These are phyloP conservation scores for Pinna nobilis DNA, from an alignment of 1,140 invertebrate species.

Conservation along the genomic window DNA sequence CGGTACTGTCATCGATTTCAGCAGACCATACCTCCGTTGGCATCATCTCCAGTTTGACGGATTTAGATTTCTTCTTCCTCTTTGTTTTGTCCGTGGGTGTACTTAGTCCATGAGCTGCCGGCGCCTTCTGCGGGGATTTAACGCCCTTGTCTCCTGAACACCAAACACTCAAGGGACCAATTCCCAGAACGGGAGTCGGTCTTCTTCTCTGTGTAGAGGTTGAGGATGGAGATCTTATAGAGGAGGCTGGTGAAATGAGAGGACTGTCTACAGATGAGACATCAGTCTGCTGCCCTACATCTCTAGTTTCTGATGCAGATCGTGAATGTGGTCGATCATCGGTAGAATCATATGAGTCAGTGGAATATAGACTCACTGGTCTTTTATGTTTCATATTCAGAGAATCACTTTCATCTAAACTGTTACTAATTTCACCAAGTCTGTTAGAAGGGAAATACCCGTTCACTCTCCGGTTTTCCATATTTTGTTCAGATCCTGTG, in stretches of 20 bases:
- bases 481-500: no score
- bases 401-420: not conserved
- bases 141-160: constrained; percentile 53
- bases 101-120: constrained; percentile 36
- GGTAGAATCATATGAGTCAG: constrained; percentile 14
- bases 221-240: constrained; percentile 1
- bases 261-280: constrained; percentile 16
- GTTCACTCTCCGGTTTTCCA: not conserved
- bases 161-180: constrained; percentile 58
- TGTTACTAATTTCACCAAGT: constrained; percentile 6
- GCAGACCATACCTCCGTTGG: constrained; percentile 54
- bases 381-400: not conserved
- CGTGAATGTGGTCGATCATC: constrained; percentile 27
- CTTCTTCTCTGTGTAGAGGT: constrained; percentile 31
- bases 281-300: constrained; percentile 38
- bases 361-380: not conserved
- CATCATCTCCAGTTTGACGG: constrained; percentile 37
- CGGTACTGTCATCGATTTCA: constrained; percentile 17
- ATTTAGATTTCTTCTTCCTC: constrained; percentile 31
- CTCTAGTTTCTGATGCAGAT: constrained; percentile 36
- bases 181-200: constrained; percentile 21
- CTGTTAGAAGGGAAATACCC: not conserved
- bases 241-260: constrained; percentile 20
- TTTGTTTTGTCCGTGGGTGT: constrained; percentile 26
- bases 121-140: constrained; percentile 33